Conservation (phyloP, 2,113 vertebrate species). For the Ancistrus triradiatus region DNA sequence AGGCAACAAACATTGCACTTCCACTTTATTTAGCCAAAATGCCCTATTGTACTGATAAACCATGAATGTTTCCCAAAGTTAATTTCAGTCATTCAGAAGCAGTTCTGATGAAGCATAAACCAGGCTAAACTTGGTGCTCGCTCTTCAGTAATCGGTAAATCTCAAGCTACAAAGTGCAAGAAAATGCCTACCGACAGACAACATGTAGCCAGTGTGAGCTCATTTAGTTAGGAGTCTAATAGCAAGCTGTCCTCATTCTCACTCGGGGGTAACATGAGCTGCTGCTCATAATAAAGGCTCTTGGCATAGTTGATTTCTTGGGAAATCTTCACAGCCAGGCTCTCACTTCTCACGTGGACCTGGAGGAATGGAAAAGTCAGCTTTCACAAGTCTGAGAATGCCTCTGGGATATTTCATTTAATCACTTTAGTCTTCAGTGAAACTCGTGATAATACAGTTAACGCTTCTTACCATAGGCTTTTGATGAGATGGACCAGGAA, state of each 20-base stretch:
- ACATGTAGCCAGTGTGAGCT: slow-evolving; percentile 3
- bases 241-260: slow-evolving; percentile 79
- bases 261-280: slow-evolving; percentile 87
- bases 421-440: no score
- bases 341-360: slow-evolving; percentile 92
- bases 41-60: no score
- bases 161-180: slow-evolving; percentile 12
- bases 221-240: slow-evolving; percentile 77
- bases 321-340: slow-evolving; percentile 86
- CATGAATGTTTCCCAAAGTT: no score
- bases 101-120: neutral
- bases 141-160: slow-evolving; percentile 7
- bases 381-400: neutral
- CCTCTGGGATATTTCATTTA: no score
- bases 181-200: slow-evolving; percentile 15
- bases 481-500: slow-evolving; percentile 91
- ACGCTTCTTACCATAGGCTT: slow-evolving; percentile 88
- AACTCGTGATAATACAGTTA: neutral
- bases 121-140: neutral
- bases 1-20: no score
- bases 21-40: no score
- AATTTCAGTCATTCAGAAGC: no score
- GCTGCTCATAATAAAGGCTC: slow-evolving; percentile 97
- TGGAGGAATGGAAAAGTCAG: slow-evolving; percentile 46
- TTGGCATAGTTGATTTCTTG: slow-evolving; percentile 99